These are phyloP conservation scores for Mechanitis messenoides DNA, from an alignment of 2,888 invertebrate genomes.

Conservation along the genomic window DNA sequence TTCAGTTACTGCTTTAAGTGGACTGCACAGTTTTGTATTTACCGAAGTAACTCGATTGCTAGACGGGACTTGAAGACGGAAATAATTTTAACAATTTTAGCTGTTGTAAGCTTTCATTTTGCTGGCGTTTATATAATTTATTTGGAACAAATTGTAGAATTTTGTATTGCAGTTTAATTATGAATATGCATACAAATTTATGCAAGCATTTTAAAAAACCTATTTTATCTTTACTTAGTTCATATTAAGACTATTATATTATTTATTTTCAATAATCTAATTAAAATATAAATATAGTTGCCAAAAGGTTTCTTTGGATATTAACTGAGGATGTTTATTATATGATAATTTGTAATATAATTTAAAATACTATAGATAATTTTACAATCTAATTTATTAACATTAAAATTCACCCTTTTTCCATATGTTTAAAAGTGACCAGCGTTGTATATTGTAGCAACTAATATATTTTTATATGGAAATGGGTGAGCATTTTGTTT, in stretches of 20 bases:
- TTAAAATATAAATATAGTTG: too few relatives aligned
- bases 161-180: neutral
- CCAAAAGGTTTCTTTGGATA: too few relatives aligned
- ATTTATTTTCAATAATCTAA: neutral
- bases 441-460: too few relatives aligned
- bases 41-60: conserved; percentile 24
- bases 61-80: conserved; percentile 10
- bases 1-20: conserved; percentile 23
- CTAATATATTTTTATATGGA: too few relatives aligned
- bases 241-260: too few relatives aligned
- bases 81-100: conserved; percentile 18
- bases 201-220: neutral
- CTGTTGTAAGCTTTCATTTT: conserved; percentile 7
- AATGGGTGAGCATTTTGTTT: neutral
- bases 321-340: too few relatives aligned
- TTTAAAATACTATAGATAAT: too few relatives aligned
- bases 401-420: too few relatives aligned
- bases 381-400: too few relatives aligned
- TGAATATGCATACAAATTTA: neutral
- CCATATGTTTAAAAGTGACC: too few relatives aligned
- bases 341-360: too few relatives aligned
- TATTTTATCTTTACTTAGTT: too few relatives aligned
- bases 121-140: conserved; percentile 12
- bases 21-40: conserved; percentile 22
- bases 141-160: conserved; percentile 1